These are phyloP conservation scores for Pluvialis apricaria DNA, from an alignment of 2,113 vertebrate species.

Conservation along the genomic window DNA sequence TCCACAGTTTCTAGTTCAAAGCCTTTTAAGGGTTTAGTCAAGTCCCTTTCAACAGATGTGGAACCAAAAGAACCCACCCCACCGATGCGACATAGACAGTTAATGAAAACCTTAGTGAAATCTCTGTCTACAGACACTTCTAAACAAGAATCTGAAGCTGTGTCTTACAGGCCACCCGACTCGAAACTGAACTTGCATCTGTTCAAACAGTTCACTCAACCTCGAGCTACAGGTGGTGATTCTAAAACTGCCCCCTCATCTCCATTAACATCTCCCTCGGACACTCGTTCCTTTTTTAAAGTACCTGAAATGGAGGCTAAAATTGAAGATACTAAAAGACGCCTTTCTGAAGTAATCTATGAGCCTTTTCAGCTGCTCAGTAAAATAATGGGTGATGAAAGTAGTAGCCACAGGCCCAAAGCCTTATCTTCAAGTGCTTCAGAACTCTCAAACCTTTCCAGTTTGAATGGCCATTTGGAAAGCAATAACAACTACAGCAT, in stretches of 20 bases:
- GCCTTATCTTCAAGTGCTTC: conserved; percentile 93
- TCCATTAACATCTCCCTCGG: conserved; percentile 88
- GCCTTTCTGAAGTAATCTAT: conserved; percentile 95
- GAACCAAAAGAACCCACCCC: conserved; percentile 85
- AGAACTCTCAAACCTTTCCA: conserved; percentile 85
- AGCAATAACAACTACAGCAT: conserved; percentile 93
- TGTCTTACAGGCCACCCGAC: conserved; percentile 79
- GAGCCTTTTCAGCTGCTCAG: conserved; percentile 96
- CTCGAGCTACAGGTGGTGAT: conserved; percentile 85
- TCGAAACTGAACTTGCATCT: conserved; percentile 93
- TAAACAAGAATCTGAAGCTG: conserved; percentile 81
- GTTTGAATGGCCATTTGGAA: conserved; percentile 90
- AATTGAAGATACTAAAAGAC: conserved; percentile 95
- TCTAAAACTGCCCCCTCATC: conserved; percentile 98
- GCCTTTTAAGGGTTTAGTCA: conserved; percentile 91
- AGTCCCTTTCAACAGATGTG: conserved; percentile 91
- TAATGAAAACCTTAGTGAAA: conserved; percentile 97
- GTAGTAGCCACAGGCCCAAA: conserved; percentile 84
- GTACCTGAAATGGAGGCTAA: conserved; percentile 97
- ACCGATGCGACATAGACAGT: conserved; percentile 83
- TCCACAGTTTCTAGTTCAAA: conserved; percentile 77
- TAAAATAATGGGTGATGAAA: conserved; percentile 98
- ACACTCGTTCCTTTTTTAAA: conserved; percentile 96
- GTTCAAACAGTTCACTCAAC: conserved; percentile 97
- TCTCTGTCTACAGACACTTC: conserved; percentile 94